Evolutionary conservation across 2,888 invertebrate species (phyloP).

Genomic region (Apodemia zela): DNA sequence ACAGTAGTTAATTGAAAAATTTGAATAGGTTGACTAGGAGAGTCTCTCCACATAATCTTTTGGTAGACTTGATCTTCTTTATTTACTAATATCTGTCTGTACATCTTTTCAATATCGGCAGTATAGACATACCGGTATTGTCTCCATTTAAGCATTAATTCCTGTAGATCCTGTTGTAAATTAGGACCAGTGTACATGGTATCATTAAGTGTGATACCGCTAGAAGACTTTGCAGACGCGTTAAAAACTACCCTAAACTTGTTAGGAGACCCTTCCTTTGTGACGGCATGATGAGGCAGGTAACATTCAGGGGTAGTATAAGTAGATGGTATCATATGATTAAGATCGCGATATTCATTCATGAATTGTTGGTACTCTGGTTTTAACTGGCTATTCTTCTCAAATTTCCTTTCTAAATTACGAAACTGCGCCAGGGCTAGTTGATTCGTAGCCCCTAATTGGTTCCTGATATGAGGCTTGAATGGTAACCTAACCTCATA

Average conservation of each 20-base stretch:
- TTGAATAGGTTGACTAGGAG: background rate
- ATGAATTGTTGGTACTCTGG: conserved; percentile 26
- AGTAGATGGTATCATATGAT: conserved; percentile 27
- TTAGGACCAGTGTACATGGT: conserved; percentile 17
- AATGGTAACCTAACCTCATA: conserved; percentile 30
- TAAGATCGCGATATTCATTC: conserved; percentile 25
- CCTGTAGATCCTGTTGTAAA: conserved; percentile 29
- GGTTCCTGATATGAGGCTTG: conserved; percentile 20
- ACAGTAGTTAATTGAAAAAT: conserved; percentile 3
- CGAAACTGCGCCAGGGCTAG: conserved; percentile 33
- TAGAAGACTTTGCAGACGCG: conserved; percentile 8
- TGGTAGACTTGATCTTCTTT: conserved; percentile 27
- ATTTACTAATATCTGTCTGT: conserved; percentile 24
- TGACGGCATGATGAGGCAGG: conserved; percentile 18
- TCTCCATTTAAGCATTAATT: conserved; percentile 30
- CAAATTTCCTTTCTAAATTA: conserved; percentile 26
- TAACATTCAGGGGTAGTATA: conserved; percentile 11
- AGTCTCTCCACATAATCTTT: conserved; percentile 22
- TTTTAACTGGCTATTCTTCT: conserved; percentile 15
- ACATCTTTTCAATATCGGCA: conserved; percentile 32
- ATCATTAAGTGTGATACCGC: conserved; percentile 16
- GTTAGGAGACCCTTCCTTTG: background rate
- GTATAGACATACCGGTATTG: conserved; percentile 26
- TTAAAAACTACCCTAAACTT: conserved; percentile 19
- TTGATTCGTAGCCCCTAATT: conserved; percentile 30